Base-by-base conservation (phyloP, 2,113 vertebrate genomes). In the Hippocampus comes region DNA sequence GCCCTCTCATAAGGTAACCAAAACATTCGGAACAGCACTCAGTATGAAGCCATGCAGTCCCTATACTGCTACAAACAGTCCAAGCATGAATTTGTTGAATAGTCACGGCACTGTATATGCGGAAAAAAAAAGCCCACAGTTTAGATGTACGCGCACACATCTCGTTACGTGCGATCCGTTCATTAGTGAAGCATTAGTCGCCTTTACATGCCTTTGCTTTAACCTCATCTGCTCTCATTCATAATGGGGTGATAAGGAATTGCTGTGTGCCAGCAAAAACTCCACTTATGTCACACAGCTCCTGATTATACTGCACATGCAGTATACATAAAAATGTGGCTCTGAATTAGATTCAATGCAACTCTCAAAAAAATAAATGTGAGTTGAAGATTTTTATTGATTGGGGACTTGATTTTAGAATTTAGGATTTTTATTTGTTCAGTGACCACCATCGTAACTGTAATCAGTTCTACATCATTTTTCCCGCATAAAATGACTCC, bases 131-230 rank as follows among this genome's bases (percentile, higher is more conserved):
- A 27, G 56, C 3, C 20, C 71, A 56, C 18, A 60, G 4, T 1
- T 56, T 60, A 48, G 59, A 67, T 56, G 21, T 51, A 67, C n/a
- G 75, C 74, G 55, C 70, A 76, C 49, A 60, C 71, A 78, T 76
- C 73, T 75, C 15, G 42, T 63, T 48, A 72, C 78, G 81, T 34
- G 84, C 83, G 55, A 73, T 68, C 63, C 8, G 15, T 85, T 86
- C 85, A 86, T 88, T 84, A 81, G 78, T 51, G 41, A 75, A 71
- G 63, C 71, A 86, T 87, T 84, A 84, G 77, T 79, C 69, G 71
- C 56, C 63, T 76, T 66, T 72, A 75, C 67, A 74, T 78, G 78
- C 77, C 70, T 82, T 72, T 78, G 72, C 81, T 78, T 82, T 80
- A 72, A 73, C 69, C 67, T 79, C 82, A 89, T 86, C 75, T 76